phyloP scores from a whole-genome alignment of 2,888 invertebrate genomes.

The Athalia cordata region DNA sequence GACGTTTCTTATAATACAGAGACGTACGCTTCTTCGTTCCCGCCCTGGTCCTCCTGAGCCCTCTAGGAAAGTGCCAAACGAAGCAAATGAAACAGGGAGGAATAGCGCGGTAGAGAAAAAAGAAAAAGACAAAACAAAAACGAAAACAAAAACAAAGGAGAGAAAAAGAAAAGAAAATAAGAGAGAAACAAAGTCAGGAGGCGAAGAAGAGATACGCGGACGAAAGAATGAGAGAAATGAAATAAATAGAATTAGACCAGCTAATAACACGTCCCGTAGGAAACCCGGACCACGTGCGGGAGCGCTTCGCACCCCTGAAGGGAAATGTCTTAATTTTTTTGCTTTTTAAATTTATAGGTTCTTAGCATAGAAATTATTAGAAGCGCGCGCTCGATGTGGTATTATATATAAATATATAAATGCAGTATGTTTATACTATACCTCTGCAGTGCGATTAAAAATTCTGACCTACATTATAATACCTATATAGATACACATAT shows the following conservation, averaged over 20 bases:
- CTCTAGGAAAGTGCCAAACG: conserved; percentile 43
- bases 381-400: too few relatives aligned
- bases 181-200: conserved; percentile 52
- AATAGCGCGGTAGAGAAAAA: conserved; percentile 47
- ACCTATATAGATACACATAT: too few relatives aligned
- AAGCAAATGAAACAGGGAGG: conserved; percentile 43
- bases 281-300: conserved; percentile 45
- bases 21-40: neutral
- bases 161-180: conserved; percentile 50
- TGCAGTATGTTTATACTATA: neutral
- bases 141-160: conserved; percentile 42
- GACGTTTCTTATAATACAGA: conserved; percentile 18
- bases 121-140: conserved; percentile 40
- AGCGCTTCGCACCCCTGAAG: conserved; percentile 11
- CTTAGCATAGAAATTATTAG: too few relatives aligned
- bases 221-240: conserved; percentile 45
- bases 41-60: conserved; percentile 12
- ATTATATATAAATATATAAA: too few relatives aligned
- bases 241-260: conserved; percentile 50
- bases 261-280: conserved; percentile 71
- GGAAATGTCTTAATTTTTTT: too few relatives aligned
- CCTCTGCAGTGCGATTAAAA: too few relatives aligned
- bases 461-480: too few relatives aligned
- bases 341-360: too few relatives aligned
- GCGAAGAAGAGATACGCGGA: conserved; percentile 47